Evolutionary conservation across 2,113 vertebrate species (phyloP), one percentile per base, ranked within the genome.

Genomic region (Malurus cyaneus): DNA sequence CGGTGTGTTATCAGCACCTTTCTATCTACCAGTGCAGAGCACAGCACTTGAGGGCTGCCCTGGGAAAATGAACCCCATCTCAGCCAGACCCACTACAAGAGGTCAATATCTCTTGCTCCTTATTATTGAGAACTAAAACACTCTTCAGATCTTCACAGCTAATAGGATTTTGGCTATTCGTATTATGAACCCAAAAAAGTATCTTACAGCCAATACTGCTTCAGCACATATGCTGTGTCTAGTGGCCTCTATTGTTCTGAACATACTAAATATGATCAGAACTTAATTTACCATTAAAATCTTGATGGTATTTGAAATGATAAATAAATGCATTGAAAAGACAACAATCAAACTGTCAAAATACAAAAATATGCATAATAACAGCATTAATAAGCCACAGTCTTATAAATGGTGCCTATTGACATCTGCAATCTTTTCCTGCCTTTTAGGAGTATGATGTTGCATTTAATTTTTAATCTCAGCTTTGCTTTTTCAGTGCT

Each of bases 201-300:
- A 87, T 17, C 24, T 36, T 18, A 49, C 19, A 50, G 62, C 15
- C 29, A 59, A n/a, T 18, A 65, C 25, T 69, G 18, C 72, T 80
- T 76, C n/a, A 82, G 26, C 53, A 92, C 18, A 41, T 74, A 29
- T 39, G 53, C 65, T 70, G 18, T 54, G 61, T 65, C 66, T 83
- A 67, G 81, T 72, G 66, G 14, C 31, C 18, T 94, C 49, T 81
- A 20, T 42, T 83, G 39, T 60, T 73, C 42, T 74, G 64, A 91
- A 79, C 19, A 74, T 57, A 92, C 62, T 78, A 84, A 90, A 72
- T 64, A 88, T 76, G 77, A 96, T 76, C 76, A 89, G 54, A 94
- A 97, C 42, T 80, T 95, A 96, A 96, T 96, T 96, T 95, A 91
- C 73, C 79, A 78, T 80, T 69, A 73, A 97, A 97, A 96, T 79